Evolutionary conservation across 2,797 vertebrate genomes (phyloP).

Genomic region (Eupleurogrammus muticus): DNA sequence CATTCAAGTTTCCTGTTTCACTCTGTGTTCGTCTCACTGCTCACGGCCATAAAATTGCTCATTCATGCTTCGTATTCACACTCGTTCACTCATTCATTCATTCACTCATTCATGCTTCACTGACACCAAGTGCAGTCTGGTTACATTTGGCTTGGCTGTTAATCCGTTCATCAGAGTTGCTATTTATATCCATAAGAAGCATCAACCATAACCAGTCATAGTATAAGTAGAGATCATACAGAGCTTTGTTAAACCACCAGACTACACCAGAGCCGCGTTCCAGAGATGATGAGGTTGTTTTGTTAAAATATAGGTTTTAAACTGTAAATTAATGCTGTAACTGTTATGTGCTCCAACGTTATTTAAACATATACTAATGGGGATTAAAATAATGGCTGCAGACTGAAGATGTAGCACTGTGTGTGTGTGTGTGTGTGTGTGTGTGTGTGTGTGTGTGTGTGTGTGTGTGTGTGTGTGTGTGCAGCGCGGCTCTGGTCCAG

Average conservation of each 20-base stretch:
- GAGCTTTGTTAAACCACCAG: slow-evolving; percentile 21
- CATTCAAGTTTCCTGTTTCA: slow-evolving; percentile 26
- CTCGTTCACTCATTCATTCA: no score
- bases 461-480: neutral
- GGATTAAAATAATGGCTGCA: neutral
- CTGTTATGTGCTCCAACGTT: neutral
- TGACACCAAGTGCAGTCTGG: slow-evolving; percentile 46
- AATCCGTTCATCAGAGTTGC: slow-evolving; percentile 49
- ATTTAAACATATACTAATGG: neutral
- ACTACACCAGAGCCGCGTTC: slow-evolving; percentile 44
- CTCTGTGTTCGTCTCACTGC: slow-evolving; percentile 13
- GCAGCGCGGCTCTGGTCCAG: slow-evolving; percentile 41
- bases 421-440: no score
- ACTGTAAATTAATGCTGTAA: neutral
- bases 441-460: no score
- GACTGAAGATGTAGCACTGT: neutral
- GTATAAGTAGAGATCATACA: slow-evolving; percentile 52
- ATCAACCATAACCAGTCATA: slow-evolving; percentile 41
- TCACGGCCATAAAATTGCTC: slow-evolving; percentile 30
- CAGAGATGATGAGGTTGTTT: neutral
- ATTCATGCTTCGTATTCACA: slow-evolving; percentile 35
- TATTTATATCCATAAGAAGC: slow-evolving; percentile 49
- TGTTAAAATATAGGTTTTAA: neutral
- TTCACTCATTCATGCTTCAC: slow-evolving; percentile 23
- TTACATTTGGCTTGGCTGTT: slow-evolving; percentile 71